Percentiles rank a stretch among this genome's conserved stretches.
phyloP scores from a whole-genome alignment of 2,888 invertebrate species.

The Drymonia ruficornis region DNA sequence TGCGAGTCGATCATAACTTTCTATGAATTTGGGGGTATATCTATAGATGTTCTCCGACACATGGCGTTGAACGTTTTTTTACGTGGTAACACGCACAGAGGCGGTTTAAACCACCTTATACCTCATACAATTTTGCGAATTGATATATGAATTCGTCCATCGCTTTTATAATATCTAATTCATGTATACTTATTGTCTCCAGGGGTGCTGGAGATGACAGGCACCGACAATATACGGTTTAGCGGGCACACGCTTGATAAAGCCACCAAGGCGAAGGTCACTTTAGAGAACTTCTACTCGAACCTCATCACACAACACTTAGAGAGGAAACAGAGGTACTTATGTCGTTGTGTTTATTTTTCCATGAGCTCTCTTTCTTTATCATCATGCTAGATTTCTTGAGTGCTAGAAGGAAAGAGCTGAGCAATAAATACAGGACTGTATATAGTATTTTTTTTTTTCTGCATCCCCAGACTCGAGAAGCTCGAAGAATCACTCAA shows the following conservation, averaged over 20 bases:
- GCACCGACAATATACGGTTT: slow-evolving; percentile 95
- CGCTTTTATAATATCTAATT: no score
- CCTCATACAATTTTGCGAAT: no score
- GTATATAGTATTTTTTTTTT: no score
- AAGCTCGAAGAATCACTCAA: slow-evolving; percentile 98
- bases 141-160: no score
- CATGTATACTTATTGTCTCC: slow-evolving; percentile 31
- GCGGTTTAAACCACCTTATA: no score
- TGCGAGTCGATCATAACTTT: no score
- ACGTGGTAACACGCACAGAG: no score
- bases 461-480: slow-evolving; percentile 86
- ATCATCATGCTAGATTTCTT: background rate
- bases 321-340: slow-evolving; percentile 96
- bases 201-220: slow-evolving; percentile 94
- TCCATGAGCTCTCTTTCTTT: background rate
- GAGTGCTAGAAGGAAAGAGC: no score
- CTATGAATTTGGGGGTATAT: no score
- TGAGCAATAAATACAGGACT: no score
- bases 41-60: no score
- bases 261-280: slow-evolving; percentile 99
- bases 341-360: slow-evolving; percentile 18
- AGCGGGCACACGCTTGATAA: slow-evolving; percentile 99
- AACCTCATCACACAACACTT: slow-evolving; percentile 99
- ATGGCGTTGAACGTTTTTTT: no score
- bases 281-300: slow-evolving; percentile 99